A percentile compares a stretch with the other conserved stretches of the same genome.
Evolutionary conservation across 2,113 vertebrate genomes (phyloP).

Genomic region (Xiphophorus maculatus): DNA sequence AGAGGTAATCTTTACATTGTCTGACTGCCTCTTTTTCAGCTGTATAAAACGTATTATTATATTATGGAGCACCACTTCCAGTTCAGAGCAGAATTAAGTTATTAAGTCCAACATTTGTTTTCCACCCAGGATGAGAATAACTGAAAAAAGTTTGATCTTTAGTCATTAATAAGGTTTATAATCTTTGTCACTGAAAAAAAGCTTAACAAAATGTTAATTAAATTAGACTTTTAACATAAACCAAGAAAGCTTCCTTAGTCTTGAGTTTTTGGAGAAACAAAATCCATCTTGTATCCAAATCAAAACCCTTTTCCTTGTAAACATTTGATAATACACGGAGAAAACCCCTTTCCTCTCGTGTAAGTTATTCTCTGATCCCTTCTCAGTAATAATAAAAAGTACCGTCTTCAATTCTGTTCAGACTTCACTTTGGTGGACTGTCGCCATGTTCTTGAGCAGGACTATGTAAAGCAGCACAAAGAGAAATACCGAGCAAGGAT

Average conservation of each 20-base stretch:
- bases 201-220: too few relatives aligned
- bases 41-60: not conserved
- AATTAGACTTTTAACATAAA: too few relatives aligned
- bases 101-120: too few relatives aligned
- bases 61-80: not conserved
- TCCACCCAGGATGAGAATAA: not conserved
- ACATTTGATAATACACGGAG: not conserved
- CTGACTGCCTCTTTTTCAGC: too few relatives aligned
- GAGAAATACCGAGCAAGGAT: conserved; percentile 17
- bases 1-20: not conserved
- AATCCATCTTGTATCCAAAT: not conserved
- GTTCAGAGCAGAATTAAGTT: too few relatives aligned
- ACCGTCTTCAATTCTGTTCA: conserved; percentile 5
- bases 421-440: conserved; percentile 25
- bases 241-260: not conserved
- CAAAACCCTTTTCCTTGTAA: not conserved
- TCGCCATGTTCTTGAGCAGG: conserved; percentile 62
- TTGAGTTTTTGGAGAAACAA: not conserved
- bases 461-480: conserved; percentile 4
- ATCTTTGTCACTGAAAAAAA: not conserved
- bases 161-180: too few relatives aligned
- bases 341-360: not conserved
- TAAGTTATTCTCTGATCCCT: not conserved
- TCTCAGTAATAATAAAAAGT: not conserved
- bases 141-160: not conserved